phyloP scores from a whole-genome alignment of 2,113 vertebrate species.

The Rhinolophus ferrumequinum region DNA sequence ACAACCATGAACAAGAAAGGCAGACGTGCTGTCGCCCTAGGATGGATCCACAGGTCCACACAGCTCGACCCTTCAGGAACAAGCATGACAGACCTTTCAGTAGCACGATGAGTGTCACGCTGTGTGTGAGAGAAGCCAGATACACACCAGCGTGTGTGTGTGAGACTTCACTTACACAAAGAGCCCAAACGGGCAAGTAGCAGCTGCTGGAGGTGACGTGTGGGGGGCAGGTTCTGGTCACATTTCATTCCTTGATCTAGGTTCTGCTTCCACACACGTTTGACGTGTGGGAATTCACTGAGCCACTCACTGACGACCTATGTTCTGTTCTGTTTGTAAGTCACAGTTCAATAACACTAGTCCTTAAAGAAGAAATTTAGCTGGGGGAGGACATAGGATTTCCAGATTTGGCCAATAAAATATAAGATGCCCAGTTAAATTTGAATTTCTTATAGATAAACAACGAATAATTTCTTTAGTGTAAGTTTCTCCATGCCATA shows the following conservation, averaged over 20 bases:
- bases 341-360: background rate
- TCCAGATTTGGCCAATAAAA: conserved; percentile 31
- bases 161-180: background rate
- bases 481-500: background rate
- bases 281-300: background rate
- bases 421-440: background rate
- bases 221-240: background rate
- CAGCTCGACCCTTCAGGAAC: fast-evolving
- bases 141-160: background rate
- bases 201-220: background rate
- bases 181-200: background rate
- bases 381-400: background rate
- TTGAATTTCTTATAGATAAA: conserved; percentile 11
- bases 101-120: background rate
- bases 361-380: background rate
- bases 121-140: background rate
- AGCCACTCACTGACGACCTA: background rate
- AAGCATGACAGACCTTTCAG: background rate
- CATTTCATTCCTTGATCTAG: background rate
- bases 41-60: too few relatives aligned
- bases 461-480: background rate
- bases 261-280: background rate
- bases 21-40: fast-evolving
- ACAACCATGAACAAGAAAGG: background rate
- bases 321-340: background rate